These are phyloP conservation scores for Anaspis maculata DNA, from an alignment of 2,888 invertebrate species.

Conservation along the genomic window DNA sequence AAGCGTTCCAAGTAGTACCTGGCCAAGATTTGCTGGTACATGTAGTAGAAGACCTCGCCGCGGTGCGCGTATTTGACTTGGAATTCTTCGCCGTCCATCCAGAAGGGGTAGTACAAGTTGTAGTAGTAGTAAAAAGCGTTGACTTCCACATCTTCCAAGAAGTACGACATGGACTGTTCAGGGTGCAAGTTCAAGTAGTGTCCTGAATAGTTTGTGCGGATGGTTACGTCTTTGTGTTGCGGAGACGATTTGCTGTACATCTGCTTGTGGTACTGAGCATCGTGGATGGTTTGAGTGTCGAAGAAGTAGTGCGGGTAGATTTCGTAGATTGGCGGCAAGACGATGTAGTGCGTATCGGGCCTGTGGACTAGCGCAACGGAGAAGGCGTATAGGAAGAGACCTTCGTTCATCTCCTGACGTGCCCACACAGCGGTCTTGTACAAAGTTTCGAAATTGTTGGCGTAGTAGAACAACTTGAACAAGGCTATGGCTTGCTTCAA, in stretches of 20 bases:
- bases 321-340: conserved; percentile 64
- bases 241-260: conserved; percentile 31
- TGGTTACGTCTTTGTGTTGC: conserved; percentile 35
- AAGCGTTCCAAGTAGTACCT: conserved; percentile 70
- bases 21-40: conserved; percentile 61
- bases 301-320: conserved; percentile 65
- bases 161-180: conserved; percentile 56
- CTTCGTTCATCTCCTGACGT: conserved; percentile 60
- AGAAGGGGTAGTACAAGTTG: conserved; percentile 54
- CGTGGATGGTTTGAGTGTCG: conserved; percentile 57
- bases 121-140: conserved; percentile 58
- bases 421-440: conserved; percentile 60
- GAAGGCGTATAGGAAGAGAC: conserved; percentile 58
- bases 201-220: conserved; percentile 56
- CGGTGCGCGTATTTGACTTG: conserved; percentile 47
- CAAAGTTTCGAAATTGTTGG: conserved; percentile 64
- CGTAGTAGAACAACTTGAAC: conserved; percentile 59
- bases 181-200: conserved; percentile 47
- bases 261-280: conserved; percentile 56
- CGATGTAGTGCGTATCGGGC: conserved; percentile 53
- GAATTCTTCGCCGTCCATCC: conserved; percentile 51
- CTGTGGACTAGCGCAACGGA: conserved; percentile 55
- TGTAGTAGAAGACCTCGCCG: conserved; percentile 57
- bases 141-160: conserved; percentile 62
- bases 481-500: conserved; percentile 55